A percentile compares a stretch with the other conserved stretches of the same genome.
These are phyloP conservation scores for Aspidoscelis tigris DNA, from an alignment of 2,113 vertebrate species.

Conservation along the genomic window DNA sequence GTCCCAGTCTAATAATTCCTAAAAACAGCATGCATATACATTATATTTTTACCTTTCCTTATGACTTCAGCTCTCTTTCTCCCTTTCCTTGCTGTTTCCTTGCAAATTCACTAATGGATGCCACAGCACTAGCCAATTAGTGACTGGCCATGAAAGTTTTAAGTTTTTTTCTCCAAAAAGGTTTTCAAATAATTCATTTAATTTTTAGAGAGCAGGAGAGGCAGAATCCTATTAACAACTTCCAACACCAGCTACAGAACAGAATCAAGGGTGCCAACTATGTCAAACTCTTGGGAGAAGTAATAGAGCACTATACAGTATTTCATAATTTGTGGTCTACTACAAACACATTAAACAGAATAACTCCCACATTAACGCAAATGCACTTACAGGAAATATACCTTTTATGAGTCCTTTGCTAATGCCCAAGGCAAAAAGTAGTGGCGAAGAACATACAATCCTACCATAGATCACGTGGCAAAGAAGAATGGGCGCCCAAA, in stretches of 20 bases:
- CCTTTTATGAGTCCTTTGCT: slow-evolving; percentile 33
- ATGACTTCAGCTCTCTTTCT: not conserved
- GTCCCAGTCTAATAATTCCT: not conserved
- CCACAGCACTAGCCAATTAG: not conserved
- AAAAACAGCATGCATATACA: not conserved
- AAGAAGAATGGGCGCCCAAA: not conserved
- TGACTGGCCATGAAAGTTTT: slow-evolving; percentile 13
- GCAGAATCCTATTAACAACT: not conserved
- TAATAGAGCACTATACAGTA: not conserved
- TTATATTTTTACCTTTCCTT: slow-evolving; percentile 19
- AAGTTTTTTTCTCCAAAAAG: not conserved
- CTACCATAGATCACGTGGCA: not conserved
- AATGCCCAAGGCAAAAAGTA: slow-evolving; percentile 12
- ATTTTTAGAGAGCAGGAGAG: not conserved
- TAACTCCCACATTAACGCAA: not conserved
- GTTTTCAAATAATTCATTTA: slow-evolving; percentile 13
- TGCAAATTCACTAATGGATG: not conserved
- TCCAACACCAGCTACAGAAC: slow-evolving; percentile 16
- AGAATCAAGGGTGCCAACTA: not conserved
- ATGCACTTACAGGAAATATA: slow-evolving; percentile 3
- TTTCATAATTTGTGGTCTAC: slow-evolving; percentile 8
- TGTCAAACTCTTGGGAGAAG: slow-evolving; percentile 8
- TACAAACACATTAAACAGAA: not conserved
- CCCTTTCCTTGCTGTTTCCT: slow-evolving; percentile 35
- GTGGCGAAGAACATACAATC: not conserved